Conservation (phyloP, 1,140 invertebrate species). For the Akabosia matsudoensis region DNA sequence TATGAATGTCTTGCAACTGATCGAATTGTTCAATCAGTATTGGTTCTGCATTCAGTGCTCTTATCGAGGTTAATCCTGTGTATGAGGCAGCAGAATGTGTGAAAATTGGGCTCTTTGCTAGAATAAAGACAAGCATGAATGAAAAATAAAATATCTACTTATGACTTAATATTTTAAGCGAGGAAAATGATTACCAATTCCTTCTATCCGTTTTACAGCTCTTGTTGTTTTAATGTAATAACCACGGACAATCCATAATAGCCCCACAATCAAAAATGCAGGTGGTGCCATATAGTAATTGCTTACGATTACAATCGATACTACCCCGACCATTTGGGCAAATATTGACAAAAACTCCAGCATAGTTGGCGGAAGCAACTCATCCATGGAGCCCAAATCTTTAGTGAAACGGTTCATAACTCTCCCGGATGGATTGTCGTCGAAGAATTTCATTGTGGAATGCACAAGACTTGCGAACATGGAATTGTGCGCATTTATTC, state of each 20-base stretch:
- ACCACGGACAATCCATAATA: slow-evolving; percentile 62
- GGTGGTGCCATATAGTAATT: slow-evolving; percentile 19
- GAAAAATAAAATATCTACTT: background rate
- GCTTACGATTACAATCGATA: slow-evolving; percentile 59
- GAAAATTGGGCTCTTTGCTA: slow-evolving; percentile 59
- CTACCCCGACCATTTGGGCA: slow-evolving; percentile 60
- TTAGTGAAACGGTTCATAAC: slow-evolving; percentile 81
- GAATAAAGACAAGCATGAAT: slow-evolving; percentile 48
- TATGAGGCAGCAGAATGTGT: slow-evolving; percentile 58
- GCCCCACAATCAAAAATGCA: slow-evolving; percentile 49
- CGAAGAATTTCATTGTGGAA: background rate
- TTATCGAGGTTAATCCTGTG: slow-evolving; percentile 58
- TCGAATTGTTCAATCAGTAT: slow-evolving; percentile 54
- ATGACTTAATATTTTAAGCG: background rate
- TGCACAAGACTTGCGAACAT: background rate
- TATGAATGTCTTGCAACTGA: slow-evolving; percentile 60
- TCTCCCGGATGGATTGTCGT: slow-evolving; percentile 54
- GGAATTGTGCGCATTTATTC: background rate
- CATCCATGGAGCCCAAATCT: slow-evolving; percentile 77
- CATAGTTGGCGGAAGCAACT: background rate
- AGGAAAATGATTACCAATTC: slow-evolving; percentile 27
- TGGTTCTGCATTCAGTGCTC: slow-evolving; percentile 54
- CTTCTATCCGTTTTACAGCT: slow-evolving; percentile 80
- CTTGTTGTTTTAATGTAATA: slow-evolving; percentile 78
- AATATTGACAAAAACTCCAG: background rate